A percentile compares a stretch with the other conserved stretches of the same genome.
These are phyloP conservation scores for Choreutis nemorana DNA, from an alignment of 2,888 invertebrate species.

Conservation along the genomic window DNA sequence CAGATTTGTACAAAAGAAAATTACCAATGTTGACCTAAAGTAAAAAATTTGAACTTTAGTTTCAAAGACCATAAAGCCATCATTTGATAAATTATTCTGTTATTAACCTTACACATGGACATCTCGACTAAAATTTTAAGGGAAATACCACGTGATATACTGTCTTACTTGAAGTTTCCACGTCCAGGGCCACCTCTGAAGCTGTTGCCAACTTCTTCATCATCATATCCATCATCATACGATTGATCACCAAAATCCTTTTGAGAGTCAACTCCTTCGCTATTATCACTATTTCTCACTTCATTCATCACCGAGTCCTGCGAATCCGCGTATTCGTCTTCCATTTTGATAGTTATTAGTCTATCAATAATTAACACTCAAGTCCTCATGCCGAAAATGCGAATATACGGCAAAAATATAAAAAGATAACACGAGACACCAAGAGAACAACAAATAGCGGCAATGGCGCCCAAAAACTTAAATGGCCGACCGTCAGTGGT, in stretches of 20 bases:
- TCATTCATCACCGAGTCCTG: conserved; percentile 36
- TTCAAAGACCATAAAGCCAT: too few relatives aligned
- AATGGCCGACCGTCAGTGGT: too few relatives aligned
- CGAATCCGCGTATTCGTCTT: conserved; percentile 48
- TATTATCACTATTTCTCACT: conserved; percentile 14
- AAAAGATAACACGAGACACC: too few relatives aligned
- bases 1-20: too few relatives aligned
- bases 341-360: too few relatives aligned
- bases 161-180: conserved; percentile 48
- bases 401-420: too few relatives aligned
- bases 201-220: conserved; percentile 39
- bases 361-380: conserved; percentile 23
- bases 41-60: too few relatives aligned
- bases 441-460: too few relatives aligned
- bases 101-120: too few relatives aligned
- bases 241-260: conserved; percentile 44
- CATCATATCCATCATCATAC: conserved; percentile 46
- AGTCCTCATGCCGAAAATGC: conserved; percentile 37
- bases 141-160: background rate
- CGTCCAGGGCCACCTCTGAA: conserved; percentile 46
- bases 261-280: conserved; percentile 21
- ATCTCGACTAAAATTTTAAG: conserved; percentile 2
- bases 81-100: too few relatives aligned
- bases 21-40: too few relatives aligned
- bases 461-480: too few relatives aligned